Conservation (phyloP, 2,797 vertebrate species). For the Danio choprae region DNA sequence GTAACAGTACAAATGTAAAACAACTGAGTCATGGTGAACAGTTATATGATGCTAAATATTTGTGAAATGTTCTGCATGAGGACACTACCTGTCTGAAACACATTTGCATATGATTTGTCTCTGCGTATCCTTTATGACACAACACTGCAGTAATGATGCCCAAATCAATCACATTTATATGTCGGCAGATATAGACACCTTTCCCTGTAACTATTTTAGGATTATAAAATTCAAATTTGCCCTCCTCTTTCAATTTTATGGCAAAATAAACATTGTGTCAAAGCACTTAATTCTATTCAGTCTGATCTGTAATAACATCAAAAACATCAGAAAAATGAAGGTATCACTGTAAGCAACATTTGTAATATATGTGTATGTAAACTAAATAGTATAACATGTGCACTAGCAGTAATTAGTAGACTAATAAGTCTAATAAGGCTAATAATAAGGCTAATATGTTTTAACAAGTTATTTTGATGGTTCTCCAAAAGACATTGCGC, state of each 20-base stretch:
- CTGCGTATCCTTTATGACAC: neutral
- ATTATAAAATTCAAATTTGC: neutral
- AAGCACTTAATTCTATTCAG: too few species aligned
- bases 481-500: too few species aligned
- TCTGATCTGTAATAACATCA: too few species aligned
- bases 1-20: neutral
- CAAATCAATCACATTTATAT: slow-evolving; percentile 1
- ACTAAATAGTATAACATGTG: too few species aligned
- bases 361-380: too few species aligned
- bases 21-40: neutral
- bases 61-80: neutral
- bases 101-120: neutral
- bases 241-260: neutral
- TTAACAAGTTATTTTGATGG: too few species aligned
- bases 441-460: too few species aligned
- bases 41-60: neutral
- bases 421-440: too few species aligned
- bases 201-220: neutral
- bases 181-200: neutral
- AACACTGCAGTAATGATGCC: neutral
- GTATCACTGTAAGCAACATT: too few species aligned
- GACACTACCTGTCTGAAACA: neutral
- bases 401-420: too few species aligned
- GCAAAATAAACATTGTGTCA: neutral
- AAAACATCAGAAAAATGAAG: too few species aligned